A percentile compares a stretch with the other conserved stretches of the same genome.
Evolutionary conservation across 2,113 vertebrate species (phyloP).

Genomic region (Pampusana beccarii): DNA sequence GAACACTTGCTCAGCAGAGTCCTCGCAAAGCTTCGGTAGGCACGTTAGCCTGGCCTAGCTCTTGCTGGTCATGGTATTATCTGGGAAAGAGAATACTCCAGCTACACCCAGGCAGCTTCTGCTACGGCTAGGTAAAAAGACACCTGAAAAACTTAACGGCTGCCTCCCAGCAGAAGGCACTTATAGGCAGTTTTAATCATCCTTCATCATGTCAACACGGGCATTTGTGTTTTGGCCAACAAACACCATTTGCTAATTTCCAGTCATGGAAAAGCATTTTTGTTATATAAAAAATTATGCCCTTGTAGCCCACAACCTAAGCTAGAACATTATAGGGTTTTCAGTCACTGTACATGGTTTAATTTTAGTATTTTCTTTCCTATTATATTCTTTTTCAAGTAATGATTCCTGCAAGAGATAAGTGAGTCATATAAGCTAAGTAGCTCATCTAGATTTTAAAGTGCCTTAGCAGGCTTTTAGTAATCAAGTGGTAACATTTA

Average conservation of each 20-base stretch:
- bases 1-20: not conserved
- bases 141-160: not conserved
- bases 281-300: not conserved
- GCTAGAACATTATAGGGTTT: not conserved
- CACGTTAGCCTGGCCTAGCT: not conserved
- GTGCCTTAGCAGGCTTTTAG: not conserved
- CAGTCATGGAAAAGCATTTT: not conserved
- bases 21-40: not conserved
- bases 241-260: not conserved
- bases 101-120: not conserved
- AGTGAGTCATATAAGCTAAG: not conserved
- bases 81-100: not conserved
- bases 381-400: not conserved
- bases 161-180: not conserved
- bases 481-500: not conserved
- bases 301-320: not conserved
- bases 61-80: not conserved
- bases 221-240: not conserved
- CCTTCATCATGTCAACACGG: rapidly evolving
- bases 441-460: not conserved
- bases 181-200: not conserved
- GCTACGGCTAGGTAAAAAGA: not conserved
- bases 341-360: not conserved
- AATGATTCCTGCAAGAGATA: not conserved
- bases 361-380: not conserved